These are phyloP conservation scores for Armadillidium nasatum DNA, from an alignment of 1,140 invertebrate species.

Conservation along the genomic window DNA sequence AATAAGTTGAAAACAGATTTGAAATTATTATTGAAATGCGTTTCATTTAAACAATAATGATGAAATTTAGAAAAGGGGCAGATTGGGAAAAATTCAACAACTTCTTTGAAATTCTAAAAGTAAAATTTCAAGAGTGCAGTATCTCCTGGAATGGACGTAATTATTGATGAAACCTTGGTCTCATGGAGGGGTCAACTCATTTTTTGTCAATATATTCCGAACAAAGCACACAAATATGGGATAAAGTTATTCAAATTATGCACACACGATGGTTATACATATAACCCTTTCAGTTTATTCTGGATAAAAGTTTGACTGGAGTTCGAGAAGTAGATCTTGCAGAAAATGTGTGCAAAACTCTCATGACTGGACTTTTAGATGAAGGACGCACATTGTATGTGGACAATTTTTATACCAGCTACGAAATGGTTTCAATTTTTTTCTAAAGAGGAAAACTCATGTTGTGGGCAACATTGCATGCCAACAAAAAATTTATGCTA, in stretches of 20 bases:
- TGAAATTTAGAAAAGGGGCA: conserved; percentile 37
- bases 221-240: conserved; percentile 49
- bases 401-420: too few species aligned
- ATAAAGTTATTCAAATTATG: conserved; percentile 30
- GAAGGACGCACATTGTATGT: too few species aligned
- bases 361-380: too few species aligned
- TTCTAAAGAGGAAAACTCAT: too few species aligned
- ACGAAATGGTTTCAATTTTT: too few species aligned
- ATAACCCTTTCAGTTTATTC: too few species aligned
- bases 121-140: conserved; percentile 47
- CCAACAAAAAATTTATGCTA: too few species aligned
- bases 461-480: too few species aligned
- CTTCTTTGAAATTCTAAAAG: conserved; percentile 45
- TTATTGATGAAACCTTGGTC: conserved; percentile 50
- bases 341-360: too few species aligned
- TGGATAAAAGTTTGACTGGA: too few species aligned
- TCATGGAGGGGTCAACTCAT: conserved; percentile 48
- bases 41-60: conserved; percentile 49
- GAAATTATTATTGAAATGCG: conserved; percentile 47
- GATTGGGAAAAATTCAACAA: conserved; percentile 48
- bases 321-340: too few species aligned
- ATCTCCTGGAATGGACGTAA: conserved; percentile 47
- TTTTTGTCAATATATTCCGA: conserved; percentile 49
- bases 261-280: too few species aligned
- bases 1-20: conserved; percentile 47